Conservation (phyloP, 2,888 invertebrate species). For the Achlya flavicornis region DNA sequence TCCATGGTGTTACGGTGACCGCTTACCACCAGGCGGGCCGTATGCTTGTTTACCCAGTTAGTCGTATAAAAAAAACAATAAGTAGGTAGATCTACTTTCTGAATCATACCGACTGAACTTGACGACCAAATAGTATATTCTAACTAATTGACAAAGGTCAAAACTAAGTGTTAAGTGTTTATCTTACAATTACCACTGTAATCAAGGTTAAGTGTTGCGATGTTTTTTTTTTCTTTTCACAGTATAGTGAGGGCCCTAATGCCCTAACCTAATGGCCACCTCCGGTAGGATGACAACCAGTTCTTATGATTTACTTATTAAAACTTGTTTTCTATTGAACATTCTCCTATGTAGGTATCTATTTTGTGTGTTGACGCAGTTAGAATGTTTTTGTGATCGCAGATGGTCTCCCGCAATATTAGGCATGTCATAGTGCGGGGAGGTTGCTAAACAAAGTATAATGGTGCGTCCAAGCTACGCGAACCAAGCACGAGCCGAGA, state of each 20-base stretch:
- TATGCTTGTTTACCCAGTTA: too few species aligned
- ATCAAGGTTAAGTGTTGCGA: slow-evolving; percentile 53
- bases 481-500: too few species aligned
- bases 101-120: slow-evolving; percentile 35
- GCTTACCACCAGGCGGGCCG: too few species aligned
- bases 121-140: slow-evolving; percentile 48
- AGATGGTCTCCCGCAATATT: too few species aligned
- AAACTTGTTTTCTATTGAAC: background rate
- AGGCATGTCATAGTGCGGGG: too few species aligned
- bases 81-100: slow-evolving; percentile 18
- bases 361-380: background rate
- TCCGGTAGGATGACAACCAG: background rate
- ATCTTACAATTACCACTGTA: slow-evolving; percentile 62
- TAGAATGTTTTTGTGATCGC: background rate
- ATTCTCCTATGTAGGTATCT: background rate
- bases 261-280: background rate
- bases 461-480: too few species aligned
- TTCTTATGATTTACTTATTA: background rate
- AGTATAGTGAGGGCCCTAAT: background rate
- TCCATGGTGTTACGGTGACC: too few species aligned
- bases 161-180: slow-evolving; percentile 62
- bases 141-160: slow-evolving; percentile 71
- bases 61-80: background rate
- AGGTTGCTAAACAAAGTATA: too few species aligned
- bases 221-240: slow-evolving; percentile 15